These are phyloP conservation scores for Myripristis jacobus DNA, from an alignment of 2,797 vertebrate species.

Conservation along the genomic window DNA sequence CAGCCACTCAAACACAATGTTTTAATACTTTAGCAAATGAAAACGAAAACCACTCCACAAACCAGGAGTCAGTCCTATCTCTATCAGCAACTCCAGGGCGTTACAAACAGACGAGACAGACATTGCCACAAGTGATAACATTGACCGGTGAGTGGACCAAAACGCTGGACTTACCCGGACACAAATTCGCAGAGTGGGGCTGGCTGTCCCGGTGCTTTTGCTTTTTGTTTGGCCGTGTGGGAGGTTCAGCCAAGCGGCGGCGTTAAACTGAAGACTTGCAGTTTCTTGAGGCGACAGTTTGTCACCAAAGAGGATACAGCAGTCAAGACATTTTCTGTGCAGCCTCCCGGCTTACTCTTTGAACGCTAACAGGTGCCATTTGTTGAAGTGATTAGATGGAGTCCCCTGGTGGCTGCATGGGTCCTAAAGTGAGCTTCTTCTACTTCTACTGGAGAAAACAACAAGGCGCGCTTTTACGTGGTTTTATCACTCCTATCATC, in stretches of 20 bases:
- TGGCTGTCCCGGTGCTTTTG: background rate
- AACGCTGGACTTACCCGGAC: conserved; percentile 13
- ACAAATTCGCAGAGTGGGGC: background rate
- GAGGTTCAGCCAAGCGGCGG: background rate
- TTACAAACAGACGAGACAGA: fast-evolving
- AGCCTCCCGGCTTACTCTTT: conserved; percentile 47
- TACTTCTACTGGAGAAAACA: too few species aligned
- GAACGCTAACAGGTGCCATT: conserved; percentile 79
- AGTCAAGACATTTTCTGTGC: background rate
- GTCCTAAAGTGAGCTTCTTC: conserved; percentile 20
- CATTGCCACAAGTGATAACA: background rate
- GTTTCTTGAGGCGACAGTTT: background rate
- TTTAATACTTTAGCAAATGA: too few species aligned
- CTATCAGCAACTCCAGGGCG: too few species aligned
- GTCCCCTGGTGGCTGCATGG: conserved; percentile 69
- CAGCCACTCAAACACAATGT: too few species aligned
- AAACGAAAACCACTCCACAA: too few species aligned
- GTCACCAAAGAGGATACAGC: conserved; percentile 6
- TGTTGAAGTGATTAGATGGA: conserved; percentile 64
- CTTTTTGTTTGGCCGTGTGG: fast-evolving
- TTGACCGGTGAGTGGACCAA: background rate
- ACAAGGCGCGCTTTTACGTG: too few species aligned
- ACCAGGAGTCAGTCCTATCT: background rate
- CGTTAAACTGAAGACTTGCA: too few species aligned
- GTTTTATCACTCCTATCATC: fast-evolving